A percentile compares a stretch with the other conserved stretches of the same genome.
Evolutionary conservation across 2,888 invertebrate genomes (phyloP).

Genomic region (Heterodera filipjevi): DNA sequence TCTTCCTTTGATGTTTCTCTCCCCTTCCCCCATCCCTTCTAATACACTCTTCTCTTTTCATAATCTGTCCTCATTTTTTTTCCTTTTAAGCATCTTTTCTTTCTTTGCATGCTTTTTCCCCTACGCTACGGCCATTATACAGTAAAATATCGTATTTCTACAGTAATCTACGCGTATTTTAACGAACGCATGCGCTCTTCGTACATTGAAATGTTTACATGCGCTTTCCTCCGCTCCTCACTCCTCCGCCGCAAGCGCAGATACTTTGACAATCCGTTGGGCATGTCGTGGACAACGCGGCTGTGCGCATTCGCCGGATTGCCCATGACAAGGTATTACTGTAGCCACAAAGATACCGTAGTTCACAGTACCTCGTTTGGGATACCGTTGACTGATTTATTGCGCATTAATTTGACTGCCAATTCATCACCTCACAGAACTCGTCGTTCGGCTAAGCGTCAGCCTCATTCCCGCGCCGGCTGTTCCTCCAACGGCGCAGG

Average conservation of each 20-base stretch:
- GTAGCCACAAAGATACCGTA: constrained; percentile 43
- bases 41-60: no score
- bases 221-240: constrained; percentile 46
- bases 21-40: no score
- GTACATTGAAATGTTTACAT: constrained; percentile 56
- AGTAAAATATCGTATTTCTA: not conserved
- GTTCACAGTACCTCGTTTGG: constrained; percentile 49
- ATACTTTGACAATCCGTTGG: constrained; percentile 23
- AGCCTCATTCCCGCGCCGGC: not conserved
- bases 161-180: constrained; percentile 62
- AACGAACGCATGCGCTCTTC: constrained; percentile 62
- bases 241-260: not conserved
- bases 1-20: no score
- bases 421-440: not conserved
- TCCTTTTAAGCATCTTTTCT: no score
- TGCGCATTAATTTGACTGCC: not conserved
- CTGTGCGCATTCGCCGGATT: constrained; percentile 47
- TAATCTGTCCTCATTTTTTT: not conserved
- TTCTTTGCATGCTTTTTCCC: no score
- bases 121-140: no score
- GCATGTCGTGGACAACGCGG: constrained; percentile 45
- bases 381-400: no score
- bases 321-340: constrained; percentile 50
- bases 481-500: not conserved
- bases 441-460: not conserved